These are phyloP conservation scores for Arctia plantaginis DNA, from an alignment of 2,888 invertebrate genomes.

Conservation along the genomic window DNA sequence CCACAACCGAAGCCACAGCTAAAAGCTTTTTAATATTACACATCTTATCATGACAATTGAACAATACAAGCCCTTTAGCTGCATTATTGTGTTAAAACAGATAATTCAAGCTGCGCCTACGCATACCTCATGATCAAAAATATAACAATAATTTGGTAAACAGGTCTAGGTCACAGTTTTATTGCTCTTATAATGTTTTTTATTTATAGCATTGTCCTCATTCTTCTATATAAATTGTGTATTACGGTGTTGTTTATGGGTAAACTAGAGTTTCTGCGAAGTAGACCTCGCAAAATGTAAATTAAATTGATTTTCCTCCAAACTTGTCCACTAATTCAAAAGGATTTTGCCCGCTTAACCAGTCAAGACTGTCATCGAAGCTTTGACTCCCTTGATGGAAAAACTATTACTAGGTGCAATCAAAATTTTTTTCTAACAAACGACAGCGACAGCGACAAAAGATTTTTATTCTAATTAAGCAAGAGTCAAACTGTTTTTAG, in stretches of 20 bases:
- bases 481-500: background rate
- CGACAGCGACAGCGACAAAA: too few relatives aligned
- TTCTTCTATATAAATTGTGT: conserved; percentile 1
- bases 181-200: conserved; percentile 27
- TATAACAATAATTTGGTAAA: conserved; percentile 36
- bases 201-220: conserved; percentile 13
- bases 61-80: background rate
- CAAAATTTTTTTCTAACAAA: too few relatives aligned
- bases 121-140: conserved; percentile 2
- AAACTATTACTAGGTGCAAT: too few relatives aligned
- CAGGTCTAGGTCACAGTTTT: conserved; percentile 44
- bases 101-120: conserved; percentile 11
- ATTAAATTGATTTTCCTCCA: background rate
- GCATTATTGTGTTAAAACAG: background rate
- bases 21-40: background rate
- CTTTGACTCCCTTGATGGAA: accelerated
- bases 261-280: conserved; percentile 2
- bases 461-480: background rate
- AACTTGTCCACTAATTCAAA: background rate
- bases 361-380: background rate
- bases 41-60: background rate
- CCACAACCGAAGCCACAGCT: background rate
- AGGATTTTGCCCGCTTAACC: background rate
- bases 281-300: background rate
- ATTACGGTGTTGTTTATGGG: background rate